Evolutionary conservation across 2,797 vertebrate species (phyloP), one percentile per base, ranked within the genome.

Genomic region (Sebastes oblongus): DNA sequence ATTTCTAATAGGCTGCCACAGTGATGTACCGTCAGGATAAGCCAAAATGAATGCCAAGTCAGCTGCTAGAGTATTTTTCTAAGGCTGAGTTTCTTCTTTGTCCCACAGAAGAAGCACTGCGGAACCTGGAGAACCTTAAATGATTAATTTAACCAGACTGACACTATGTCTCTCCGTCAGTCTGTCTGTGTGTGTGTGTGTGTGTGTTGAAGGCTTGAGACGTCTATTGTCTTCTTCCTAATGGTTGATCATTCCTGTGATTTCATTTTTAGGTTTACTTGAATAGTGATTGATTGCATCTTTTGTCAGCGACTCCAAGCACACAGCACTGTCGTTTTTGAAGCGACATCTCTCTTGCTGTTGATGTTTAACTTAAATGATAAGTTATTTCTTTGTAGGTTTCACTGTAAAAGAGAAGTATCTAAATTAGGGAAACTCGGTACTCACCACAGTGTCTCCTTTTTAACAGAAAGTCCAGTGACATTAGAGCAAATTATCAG

Each of bases 1-100:
- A 67, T 92, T 90, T 88, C 75, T 89, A 88, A 89, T 81, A 68
- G 80, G 66, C 46, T 87, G 67, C 69, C 55, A 64, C 62, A 36
- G 78, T 79, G 83, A 88, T 79, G 60, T 85, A 87, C 67, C 25
- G 20, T 70, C 80, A 54, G 56, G 66, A 79, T 54, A 64, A 82
- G 66, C 27, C 32, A 11, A 27, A 83, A 36, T 34, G 9, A 81
- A 83, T 77, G 77, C 78, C 11, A 22, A 68, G 39, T 87, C 82
- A 89, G 87, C 82, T 72, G 50, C 60, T 68, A 1, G n/a, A 32
- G 8, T 39, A 4, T 66, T 82, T 81, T 70, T 69, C 55, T 66
- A 4, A 46, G 71, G 71, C 30, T 16, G 4, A 50, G 36, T 54
- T 71, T 81, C 34, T 39, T 83, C 16, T 78, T 82, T 80, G 27